phyloP scores from a whole-genome alignment of 1,140 invertebrate genomes.

The Heliconius hewitsoni region DNA sequence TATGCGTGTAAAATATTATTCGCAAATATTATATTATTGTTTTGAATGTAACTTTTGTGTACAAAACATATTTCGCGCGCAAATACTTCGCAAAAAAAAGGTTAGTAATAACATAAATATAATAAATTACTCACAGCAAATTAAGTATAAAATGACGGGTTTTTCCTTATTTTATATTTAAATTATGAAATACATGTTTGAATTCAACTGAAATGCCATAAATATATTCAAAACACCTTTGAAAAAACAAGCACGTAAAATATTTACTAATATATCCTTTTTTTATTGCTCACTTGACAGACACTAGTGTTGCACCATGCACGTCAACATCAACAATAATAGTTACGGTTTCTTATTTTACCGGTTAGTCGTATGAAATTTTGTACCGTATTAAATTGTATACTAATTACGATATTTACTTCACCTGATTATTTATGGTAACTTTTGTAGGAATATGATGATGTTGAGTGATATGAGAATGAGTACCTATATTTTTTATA shows the following conservation, averaged over 20 bases:
- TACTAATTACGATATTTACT: too few relatives aligned
- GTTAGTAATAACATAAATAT: constrained; percentile 43
- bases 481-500: too few relatives aligned
- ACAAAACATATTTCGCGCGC: constrained; percentile 51
- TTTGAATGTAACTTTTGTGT: neutral
- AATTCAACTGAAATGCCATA: neutral
- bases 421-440: too few relatives aligned
- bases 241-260: constrained; percentile 41
- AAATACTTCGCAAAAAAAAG: constrained; percentile 49
- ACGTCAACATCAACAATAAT: neutral
- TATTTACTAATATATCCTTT: constrained; percentile 47
- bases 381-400: too few relatives aligned
- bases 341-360: neutral
- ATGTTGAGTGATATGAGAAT: too few relatives aligned
- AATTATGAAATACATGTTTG: constrained; percentile 6
- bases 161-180: neutral
- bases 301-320: constrained; percentile 34
- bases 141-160: neutral
- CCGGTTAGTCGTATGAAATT: neutral
- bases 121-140: constrained; percentile 8
- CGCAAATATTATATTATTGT: neutral
- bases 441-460: too few relatives aligned
- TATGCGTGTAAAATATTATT: neutral
- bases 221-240: neutral
- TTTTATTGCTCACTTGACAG: constrained; percentile 43